phyloP scores from a whole-genome alignment of 2,113 vertebrate species.

The Crotalus viridis region DNA sequence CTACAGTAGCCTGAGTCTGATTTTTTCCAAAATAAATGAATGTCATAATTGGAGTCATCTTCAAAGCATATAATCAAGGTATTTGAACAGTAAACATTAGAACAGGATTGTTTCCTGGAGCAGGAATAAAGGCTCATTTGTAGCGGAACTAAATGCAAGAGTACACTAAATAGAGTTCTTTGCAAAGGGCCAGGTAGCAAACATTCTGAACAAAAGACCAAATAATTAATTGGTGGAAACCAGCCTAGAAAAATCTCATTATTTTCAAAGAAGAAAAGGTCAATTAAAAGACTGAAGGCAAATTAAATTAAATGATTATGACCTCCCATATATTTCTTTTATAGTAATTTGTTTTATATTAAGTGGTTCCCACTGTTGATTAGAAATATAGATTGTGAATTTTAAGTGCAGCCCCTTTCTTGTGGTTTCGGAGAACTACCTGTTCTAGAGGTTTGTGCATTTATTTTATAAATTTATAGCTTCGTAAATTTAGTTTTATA shows the following conservation, averaged over 20 bases:
- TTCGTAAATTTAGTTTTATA: background rate
- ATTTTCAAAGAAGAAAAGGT: slow-evolving; percentile 30
- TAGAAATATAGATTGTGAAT: background rate
- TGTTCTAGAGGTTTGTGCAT: background rate
- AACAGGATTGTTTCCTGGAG: slow-evolving; percentile 23
- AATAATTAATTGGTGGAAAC: slow-evolving; percentile 20
- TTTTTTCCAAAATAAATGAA: background rate
- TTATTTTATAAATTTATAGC: background rate
- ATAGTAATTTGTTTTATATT: background rate
- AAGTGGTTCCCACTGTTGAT: background rate
- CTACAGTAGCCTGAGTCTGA: slow-evolving; percentile 2
- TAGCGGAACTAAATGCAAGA: slow-evolving; percentile 44
- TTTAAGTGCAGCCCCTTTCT: background rate
- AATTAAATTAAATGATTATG: background rate
- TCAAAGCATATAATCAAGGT: slow-evolving; percentile 12
- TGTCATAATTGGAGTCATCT: background rate
- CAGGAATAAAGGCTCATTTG: slow-evolving; percentile 34
- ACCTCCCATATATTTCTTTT: background rate
- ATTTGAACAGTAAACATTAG: slow-evolving; percentile 18
- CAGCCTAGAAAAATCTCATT: slow-evolving; percentile 10
- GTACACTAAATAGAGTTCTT: slow-evolving; percentile 25
- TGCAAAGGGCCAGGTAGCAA: slow-evolving; percentile 40
- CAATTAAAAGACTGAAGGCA: slow-evolving; percentile 25
- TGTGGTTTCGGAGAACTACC: background rate
- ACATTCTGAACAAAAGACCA: slow-evolving; percentile 38